Evolutionary conservation across 2,797 vertebrate genomes (phyloP), one percentile per base, ranked within the genome.

Genomic region (Spinus olivaceus): DNA sequence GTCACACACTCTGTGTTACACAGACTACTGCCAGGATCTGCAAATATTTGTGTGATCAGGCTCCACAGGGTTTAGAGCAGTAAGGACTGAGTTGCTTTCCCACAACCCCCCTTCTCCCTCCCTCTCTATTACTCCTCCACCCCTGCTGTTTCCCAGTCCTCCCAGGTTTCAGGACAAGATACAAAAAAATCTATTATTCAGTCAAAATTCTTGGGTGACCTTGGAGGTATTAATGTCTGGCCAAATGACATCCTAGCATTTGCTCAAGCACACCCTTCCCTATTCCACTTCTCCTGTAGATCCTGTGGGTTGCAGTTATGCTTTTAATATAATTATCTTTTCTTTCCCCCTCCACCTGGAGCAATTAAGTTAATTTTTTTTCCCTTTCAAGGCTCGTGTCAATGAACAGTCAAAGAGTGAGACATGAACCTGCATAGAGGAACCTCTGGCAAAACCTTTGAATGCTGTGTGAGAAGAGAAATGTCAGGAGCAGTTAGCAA

Each of bases 161-260:
- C 65, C 79, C 56, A 95, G 42, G 91, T 90, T 92, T 86, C 80
- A 71, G 92, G 54, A 73, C 77, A 86, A 84, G 85, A 86, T 81
- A 72, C 69, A 92, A 81, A 92, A 71, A 65, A 83, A 47, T 59
- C 88, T 90, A 81, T 97, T 94, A 94, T 91, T 94, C 69, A 63
- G 72, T 95, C 85, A 94, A 93, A 97, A 93, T 84, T 95, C 67
- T 91, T 96, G 91, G 42, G 91, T 97, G 94, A 96, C 95, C 96
- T 96, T 93, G 92, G 87, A 94, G 69, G 93, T 83, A 92, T 81
- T 95, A 96, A 35, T 7, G 67, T 93, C 95, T 97, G 69, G 94
- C 94, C 92, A 93, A 92, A 91, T 72, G 89, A 92, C 84, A 86
- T 74, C 79, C 47, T 61, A 89, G 81, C 77, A 32, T 88, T 96